These are phyloP conservation scores for Apamea sordens DNA, from an alignment of 2,888 invertebrate genomes.

Conservation along the genomic window DNA sequence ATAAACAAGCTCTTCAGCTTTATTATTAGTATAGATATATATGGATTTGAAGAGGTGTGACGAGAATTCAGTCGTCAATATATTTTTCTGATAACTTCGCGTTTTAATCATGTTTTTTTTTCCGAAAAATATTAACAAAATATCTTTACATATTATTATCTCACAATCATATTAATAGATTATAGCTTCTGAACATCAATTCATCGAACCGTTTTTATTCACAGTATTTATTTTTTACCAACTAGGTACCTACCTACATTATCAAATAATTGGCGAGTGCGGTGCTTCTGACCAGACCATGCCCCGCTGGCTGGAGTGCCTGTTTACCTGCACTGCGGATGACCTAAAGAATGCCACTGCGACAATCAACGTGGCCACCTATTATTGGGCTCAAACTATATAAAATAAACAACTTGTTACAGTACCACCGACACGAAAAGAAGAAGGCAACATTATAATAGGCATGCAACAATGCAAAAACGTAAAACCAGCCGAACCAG, in stretches of 20 bases:
- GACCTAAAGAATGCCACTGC: no score
- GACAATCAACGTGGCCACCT: no score
- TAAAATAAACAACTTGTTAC: not conserved
- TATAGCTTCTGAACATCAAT: not conserved
- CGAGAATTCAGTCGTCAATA: not conserved
- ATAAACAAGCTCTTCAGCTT: no score
- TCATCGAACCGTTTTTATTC: not conserved
- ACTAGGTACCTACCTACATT: not conserved
- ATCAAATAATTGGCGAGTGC: not conserved
- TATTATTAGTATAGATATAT: no score
- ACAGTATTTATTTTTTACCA: not conserved
- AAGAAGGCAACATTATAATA: no score
- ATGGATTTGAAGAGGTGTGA: slow-evolving; percentile 8
- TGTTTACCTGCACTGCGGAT: no score
- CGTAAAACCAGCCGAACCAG: not conserved
- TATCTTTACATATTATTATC: not conserved
- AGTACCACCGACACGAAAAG: no score
- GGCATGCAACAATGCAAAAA: no score
- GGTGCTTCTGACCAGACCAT: no score
- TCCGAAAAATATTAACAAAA: not conserved
- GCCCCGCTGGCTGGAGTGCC: no score
- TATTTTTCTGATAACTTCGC: not conserved
- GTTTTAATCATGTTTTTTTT: not conserved
- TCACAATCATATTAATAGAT: not conserved
- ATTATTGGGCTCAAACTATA: no score